Evolutionary conservation across 2,113 vertebrate genomes (phyloP).

Genomic region (Chloropsis hardwickii): DNA sequence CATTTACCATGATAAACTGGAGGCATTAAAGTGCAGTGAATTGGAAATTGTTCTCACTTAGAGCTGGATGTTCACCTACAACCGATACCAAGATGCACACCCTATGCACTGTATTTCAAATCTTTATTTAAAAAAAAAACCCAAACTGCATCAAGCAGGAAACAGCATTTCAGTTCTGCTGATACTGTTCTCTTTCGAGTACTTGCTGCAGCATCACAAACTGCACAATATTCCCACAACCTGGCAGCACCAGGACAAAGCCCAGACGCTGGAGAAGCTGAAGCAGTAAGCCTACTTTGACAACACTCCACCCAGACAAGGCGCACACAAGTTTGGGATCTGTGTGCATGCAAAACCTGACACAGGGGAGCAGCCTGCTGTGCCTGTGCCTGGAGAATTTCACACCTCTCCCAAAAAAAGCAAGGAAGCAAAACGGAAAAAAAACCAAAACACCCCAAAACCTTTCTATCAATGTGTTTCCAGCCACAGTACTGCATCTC

Average conservation of each 20-base stretch:
- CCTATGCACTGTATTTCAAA: background rate
- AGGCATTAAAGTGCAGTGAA: slow-evolving; percentile 51
- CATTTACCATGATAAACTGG: slow-evolving; percentile 52
- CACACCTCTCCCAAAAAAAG: background rate
- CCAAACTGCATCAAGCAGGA: background rate
- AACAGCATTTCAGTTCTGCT: background rate
- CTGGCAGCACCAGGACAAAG: background rate
- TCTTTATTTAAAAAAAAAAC: background rate
- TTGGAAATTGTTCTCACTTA: slow-evolving; percentile 55
- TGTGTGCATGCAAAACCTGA: accelerated
- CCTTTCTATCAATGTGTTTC: background rate
- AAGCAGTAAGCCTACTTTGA: background rate
- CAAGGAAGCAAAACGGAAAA: background rate
- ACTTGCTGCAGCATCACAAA: background rate
- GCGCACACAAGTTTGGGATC: background rate
- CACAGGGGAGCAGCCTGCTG: background rate
- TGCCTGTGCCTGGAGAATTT: background rate
- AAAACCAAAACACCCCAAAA: background rate
- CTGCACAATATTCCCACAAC: background rate
- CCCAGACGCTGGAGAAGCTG: background rate
- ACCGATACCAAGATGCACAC: background rate
- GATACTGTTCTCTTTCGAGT: background rate
- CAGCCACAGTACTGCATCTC: background rate
- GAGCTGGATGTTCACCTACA: slow-evolving; percentile 24
- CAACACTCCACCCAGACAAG: background rate